phyloP scores from a whole-genome alignment of 2,797 vertebrate genomes.

The Rhynchonycteris naso region DNA sequence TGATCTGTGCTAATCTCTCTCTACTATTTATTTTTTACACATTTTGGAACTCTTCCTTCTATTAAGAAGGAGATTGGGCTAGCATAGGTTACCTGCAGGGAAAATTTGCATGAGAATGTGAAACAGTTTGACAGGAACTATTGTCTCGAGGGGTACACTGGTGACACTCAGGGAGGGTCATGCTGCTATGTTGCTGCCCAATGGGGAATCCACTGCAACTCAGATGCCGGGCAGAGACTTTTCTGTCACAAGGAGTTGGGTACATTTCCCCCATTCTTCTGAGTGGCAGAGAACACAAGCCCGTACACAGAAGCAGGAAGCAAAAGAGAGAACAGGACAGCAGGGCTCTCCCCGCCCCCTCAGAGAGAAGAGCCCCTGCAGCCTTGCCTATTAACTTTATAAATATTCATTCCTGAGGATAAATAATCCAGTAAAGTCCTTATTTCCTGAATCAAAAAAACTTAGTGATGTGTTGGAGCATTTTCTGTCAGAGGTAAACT shows the following conservation, averaged over 20 bases:
- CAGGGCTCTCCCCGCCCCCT: background rate
- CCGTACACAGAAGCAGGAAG: background rate
- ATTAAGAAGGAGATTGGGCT: background rate
- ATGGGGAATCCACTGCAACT: background rate
- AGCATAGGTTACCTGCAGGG: background rate
- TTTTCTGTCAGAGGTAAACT: background rate
- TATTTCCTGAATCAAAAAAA: constrained; percentile 17
- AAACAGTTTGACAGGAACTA: background rate
- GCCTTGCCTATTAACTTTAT: background rate
- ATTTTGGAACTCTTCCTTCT: background rate
- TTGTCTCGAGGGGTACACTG: background rate
- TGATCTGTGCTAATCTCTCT: background rate
- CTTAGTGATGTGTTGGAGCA: background rate
- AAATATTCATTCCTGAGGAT: background rate
- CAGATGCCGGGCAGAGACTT: background rate
- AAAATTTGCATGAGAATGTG: background rate
- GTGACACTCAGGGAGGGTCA: background rate
- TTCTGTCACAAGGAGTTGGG: background rate
- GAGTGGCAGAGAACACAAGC: background rate
- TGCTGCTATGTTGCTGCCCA: background rate
- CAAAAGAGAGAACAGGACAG: background rate
- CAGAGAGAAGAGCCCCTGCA: background rate
- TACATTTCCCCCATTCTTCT: background rate
- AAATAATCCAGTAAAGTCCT: background rate
- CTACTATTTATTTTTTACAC: background rate